Evolutionary conservation across 2,797 vertebrate species (phyloP).

Genomic region (Crax fasciolata): DNA sequence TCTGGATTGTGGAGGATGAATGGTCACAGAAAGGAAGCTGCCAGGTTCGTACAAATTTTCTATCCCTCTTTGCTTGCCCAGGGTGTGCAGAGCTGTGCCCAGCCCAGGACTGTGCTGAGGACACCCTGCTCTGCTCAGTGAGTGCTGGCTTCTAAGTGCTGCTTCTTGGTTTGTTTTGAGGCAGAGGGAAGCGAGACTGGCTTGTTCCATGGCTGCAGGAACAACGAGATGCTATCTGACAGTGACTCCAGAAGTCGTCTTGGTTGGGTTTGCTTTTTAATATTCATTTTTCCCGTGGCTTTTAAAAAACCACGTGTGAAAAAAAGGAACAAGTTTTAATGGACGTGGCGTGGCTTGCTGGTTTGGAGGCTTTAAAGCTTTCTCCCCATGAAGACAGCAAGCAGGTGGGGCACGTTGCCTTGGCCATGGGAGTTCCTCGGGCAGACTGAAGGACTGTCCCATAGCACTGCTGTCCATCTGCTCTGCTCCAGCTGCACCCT

Average conservation of each 20-base stretch:
- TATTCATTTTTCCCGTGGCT: neutral
- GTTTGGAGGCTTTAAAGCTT: neutral
- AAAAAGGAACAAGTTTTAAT: neutral
- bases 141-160: neutral
- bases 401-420: neutral
- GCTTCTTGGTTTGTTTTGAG: neutral
- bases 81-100: fast-evolving
- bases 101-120: neutral
- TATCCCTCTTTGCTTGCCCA: neutral
- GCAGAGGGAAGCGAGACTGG: neutral
- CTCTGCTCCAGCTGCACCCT: neutral
- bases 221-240: neutral
- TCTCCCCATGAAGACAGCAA: fast-evolving
- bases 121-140: no score
- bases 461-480: fast-evolving
- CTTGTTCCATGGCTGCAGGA: neutral
- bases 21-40: slow-evolving; percentile 31
- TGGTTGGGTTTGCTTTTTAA: neutral
- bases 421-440: neutral
- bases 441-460: neutral
- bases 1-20: slow-evolving; percentile 45
- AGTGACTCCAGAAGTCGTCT: neutral
- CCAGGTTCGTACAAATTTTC: slow-evolving; percentile 28
- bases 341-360: fast-evolving
- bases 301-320: neutral